Base-by-base conservation (phyloP, 1,140 invertebrate genomes). In the Branchinecta lynchi region DNA sequence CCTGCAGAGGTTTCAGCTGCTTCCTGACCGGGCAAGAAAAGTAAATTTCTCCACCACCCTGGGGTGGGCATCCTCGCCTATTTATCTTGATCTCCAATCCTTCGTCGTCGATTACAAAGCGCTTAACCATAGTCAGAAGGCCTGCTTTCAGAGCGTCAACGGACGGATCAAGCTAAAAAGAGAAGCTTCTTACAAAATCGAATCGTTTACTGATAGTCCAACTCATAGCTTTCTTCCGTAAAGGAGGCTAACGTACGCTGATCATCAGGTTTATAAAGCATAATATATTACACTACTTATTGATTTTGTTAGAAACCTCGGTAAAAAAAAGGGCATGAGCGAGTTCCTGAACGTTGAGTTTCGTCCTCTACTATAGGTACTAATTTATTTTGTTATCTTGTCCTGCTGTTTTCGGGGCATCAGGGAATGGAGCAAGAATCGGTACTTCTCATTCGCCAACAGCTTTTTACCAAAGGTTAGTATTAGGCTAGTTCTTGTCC, bases 41-140 rank as follows among this genome's bases (percentile, higher is more conserved):
- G 43, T 85, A 76, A 20, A 98, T 81, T 81, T 94, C 89, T 20
- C 96, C 96, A 44, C 94, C 94, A 12, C 95, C 96, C 44, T 89
- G 80, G 7, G 96, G 95, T 32, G 84, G 80, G 65, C 86, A 82
- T 75, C 94, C 96, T 78, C 96, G 83, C 76, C 89, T 89, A 7
- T 84, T 81, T 15, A 98, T 88, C 77, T 89, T 92, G 15, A 99
- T 77, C 73, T 89, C 87, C 44, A 98, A 78, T 69, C 89, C 91
- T 78, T 94, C 90, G 81, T 96, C 91, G 70, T 90, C 87, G 17
- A 90, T 78, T 46, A 97, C 80, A 79, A 95, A 96, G 76, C 84
- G 86, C 74, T 91, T 87, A 10, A 97, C 76, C 45, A 95, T 79
- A 5, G 91, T 87, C 66, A 97, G 75, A 21, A 87, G 86, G 43